Percentiles rank a stretch among this genome's conserved stretches.
phyloP scores from a whole-genome alignment of 1,140 invertebrate species.

The Rhizoglyphus robini region DNA sequence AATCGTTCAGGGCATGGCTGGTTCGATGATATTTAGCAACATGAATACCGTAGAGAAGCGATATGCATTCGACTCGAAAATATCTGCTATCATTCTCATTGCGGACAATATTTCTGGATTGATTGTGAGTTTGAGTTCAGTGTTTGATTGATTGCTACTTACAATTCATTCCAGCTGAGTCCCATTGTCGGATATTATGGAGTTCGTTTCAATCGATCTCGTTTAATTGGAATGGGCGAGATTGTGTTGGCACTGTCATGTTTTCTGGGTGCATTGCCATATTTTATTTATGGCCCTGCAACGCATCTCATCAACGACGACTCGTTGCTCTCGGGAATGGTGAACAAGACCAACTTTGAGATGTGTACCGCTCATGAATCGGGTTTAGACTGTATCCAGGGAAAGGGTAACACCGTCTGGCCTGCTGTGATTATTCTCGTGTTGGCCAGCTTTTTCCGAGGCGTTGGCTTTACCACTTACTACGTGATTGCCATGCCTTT shows the following conservation, averaged over 20 bases:
- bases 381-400: background rate
- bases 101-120: conserved; percentile 24
- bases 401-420: conserved; percentile 18
- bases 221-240: conserved; percentile 45
- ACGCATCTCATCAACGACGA: background rate
- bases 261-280: conserved; percentile 44
- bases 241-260: conserved; percentile 39
- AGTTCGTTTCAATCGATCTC: conserved; percentile 47
- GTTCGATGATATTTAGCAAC: conserved; percentile 49
- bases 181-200: conserved; percentile 50
- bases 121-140: too few species aligned
- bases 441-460: conserved; percentile 22
- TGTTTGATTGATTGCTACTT: too few species aligned
- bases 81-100: conserved; percentile 43
- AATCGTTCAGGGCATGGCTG: conserved; percentile 55
- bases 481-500: conserved; percentile 28
- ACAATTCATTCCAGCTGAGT: too few species aligned
- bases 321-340: background rate
- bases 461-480: conserved; percentile 25
- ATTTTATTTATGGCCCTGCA: conserved; percentile 48
- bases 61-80: conserved; percentile 59
- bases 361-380: background rate
- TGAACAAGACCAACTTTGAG: background rate
- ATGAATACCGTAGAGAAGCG: conserved; percentile 62
- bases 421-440: conserved; percentile 20